Evolutionary conservation across 2,888 invertebrate species (phyloP), one percentile per base, ranked within the genome.

Genomic region (Digitonthophagus gazella): DNA sequence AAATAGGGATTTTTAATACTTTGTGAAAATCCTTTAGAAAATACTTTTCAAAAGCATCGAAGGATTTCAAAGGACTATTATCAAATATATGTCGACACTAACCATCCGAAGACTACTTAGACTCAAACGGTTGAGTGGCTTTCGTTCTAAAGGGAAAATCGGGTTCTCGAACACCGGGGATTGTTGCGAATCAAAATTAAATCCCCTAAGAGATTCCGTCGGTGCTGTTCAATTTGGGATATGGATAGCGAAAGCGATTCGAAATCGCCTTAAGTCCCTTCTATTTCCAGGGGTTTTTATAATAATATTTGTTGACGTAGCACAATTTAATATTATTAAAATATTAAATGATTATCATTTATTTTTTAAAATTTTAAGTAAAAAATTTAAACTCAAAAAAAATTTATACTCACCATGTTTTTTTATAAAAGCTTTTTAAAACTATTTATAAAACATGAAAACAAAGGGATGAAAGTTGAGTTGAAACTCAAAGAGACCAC

Each of bases 41-140:
- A 61, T 61, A 61, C 61, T 16, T 61, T 61, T 61, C n/a, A n/a
- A n/a, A n/a, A n/a, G n/a, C n/a, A n/a, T n/a, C 61, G 11, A 61
- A 61, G 20, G 61, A 19, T 61, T 61, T 20, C 20, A n/a, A 18
- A 16, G 18, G 61, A 61, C 61, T 18, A 61, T 61, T 61, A 61
- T 61, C 61, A 61, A 61, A 61, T 61, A 19, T 61, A 61, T 61
- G 61, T 61, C 61, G 61, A 20, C 61, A 61, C 61, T 61, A 61
- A 61, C 61, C 16, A 61, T 61, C 61, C 61, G 61, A 19, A 20
- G 61, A 20, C 18, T 61, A 61, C 19, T 18, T 61, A 4, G 16
- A 19, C 18, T 18, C 61, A 61, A 19, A 5, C n/a, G 19, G 57
- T n/a, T 20, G 28, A 44, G 28, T 44, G 28, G 28, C 28, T 44